These are phyloP conservation scores for Drosophila pandora DNA, from an alignment of 1,140 invertebrate genomes.

Conservation along the genomic window DNA sequence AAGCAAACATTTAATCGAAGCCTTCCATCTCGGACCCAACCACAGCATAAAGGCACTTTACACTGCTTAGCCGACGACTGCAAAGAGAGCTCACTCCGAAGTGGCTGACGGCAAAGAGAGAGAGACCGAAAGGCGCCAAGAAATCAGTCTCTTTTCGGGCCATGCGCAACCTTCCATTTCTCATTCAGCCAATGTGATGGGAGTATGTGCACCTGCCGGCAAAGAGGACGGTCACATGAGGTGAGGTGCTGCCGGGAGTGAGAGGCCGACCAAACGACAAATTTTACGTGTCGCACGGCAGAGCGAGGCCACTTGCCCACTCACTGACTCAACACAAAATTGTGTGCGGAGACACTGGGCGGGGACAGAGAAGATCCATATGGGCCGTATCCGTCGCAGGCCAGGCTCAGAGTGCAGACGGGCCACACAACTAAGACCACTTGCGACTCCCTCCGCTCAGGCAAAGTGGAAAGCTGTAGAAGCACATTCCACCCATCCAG, in stretches of 20 bases:
- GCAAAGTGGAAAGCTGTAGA: no score
- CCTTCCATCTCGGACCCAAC: background rate
- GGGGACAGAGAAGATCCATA: no score
- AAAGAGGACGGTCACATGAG: background rate
- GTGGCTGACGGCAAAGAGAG: background rate
- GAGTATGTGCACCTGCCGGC: slow-evolving; percentile 42
- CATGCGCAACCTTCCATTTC: slow-evolving; percentile 68
- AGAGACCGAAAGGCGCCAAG: background rate
- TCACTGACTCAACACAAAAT: background rate
- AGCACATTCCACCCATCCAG: no score
- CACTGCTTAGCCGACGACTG: slow-evolving; percentile 40
- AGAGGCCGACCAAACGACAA: slow-evolving; percentile 47
- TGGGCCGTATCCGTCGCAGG: no score
- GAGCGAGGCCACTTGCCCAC: background rate
- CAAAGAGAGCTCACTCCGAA: slow-evolving; percentile 7
- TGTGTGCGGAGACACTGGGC: no score
- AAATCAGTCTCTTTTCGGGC: slow-evolving; percentile 30
- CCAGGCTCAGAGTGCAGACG: no score
- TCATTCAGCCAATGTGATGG: slow-evolving; percentile 70
- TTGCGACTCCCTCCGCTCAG: no score
- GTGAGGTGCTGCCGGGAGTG: background rate
- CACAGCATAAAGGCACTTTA: background rate
- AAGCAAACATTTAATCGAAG: background rate
- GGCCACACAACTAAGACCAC: no score
- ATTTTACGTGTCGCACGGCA: slow-evolving; percentile 66